Evolutionary conservation across 2,888 invertebrate species (phyloP), one percentile per base, ranked within the genome.

Genomic region (Nymphalis urticae): DNA sequence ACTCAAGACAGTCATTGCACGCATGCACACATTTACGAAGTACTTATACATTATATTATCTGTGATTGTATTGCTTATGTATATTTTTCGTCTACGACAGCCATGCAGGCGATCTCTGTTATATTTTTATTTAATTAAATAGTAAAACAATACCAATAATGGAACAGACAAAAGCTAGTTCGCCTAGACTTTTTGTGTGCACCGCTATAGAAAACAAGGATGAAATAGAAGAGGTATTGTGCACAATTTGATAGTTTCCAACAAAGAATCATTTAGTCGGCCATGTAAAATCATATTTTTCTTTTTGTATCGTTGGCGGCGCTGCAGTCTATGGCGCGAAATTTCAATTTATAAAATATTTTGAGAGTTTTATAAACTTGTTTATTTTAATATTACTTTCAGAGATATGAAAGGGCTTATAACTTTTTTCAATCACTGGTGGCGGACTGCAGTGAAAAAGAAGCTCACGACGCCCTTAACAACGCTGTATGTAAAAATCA

Each of bases 381-480:
- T 58, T 53, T 42, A 53, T 62, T 53, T 66, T 69, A 53, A 59
- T 50, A 66, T 72, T 66, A 70, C 72, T 94, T 94, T 83, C 95
- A 98, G 98, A 97, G 97, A 94, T 96, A 97, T 84, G 98, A 98
- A 86, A 95, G 97, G 83, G 96, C 97, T 80, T 97, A 96, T 89
- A 93, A 93, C 80, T 95, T 94, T 82, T 94, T 98, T 74, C 96
- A 96, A 88, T 95, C 94, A 78, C 93, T 97, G 79, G 96, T 96
- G 70, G 94, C 95, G 75, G 97, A 97, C 76, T 94, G 97, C 80
- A 97, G 97, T 79, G 98, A 98, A 82, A 97, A 98, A 84, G 98
- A 98, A 91, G 96, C 97, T 79, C 98, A 98, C 85, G 98, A 98
- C 86, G 96, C 96, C 47, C 94, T 98, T 63, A 97, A 97, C 84